phyloP scores from a whole-genome alignment of 2,113 vertebrate genomes.

The Grammomys surdaster region DNA sequence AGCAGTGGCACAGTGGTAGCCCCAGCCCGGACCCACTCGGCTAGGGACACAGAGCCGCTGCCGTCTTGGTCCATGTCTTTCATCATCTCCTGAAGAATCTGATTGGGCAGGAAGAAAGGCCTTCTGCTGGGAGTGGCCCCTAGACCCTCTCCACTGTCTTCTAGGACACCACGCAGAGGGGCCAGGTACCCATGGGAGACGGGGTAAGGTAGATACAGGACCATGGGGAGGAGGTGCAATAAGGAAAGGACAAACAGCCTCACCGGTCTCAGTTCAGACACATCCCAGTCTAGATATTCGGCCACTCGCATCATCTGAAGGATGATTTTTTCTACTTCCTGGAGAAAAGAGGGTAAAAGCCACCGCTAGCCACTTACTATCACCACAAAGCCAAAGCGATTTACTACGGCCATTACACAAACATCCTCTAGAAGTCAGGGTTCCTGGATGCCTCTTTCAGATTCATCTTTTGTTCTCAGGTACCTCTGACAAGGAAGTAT shows the following conservation, averaged over 20 bases:
- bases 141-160: not conserved
- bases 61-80: conserved; percentile 93
- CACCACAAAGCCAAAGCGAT: conserved; percentile 23
- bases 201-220: not conserved
- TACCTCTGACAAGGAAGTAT: conserved; percentile 12
- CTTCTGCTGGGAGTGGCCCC: not conserved
- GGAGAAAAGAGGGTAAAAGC: conserved; percentile 53
- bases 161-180: not conserved
- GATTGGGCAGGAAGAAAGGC: conserved; percentile 21
- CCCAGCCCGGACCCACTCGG: conserved; percentile 95
- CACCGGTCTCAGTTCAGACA: conserved; percentile 93
- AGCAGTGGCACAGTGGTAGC: conserved; percentile 94
- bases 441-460: not conserved
- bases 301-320: conserved; percentile 95
- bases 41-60: conserved; percentile 92
- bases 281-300: conserved; percentile 94
- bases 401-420: not conserved
- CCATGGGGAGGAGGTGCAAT: not conserved
- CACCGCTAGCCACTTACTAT: conserved; percentile 35
- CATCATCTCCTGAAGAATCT: conserved; percentile 98
- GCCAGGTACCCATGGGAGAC: not conserved
- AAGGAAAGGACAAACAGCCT: conserved; percentile 70
- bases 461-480: conserved; percentile 31
- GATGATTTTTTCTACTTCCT: conserved; percentile 95
- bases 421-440: conserved; percentile 32